phyloP scores from a whole-genome alignment of 2,888 invertebrate species.

The Oxycera nigricornis region DNA sequence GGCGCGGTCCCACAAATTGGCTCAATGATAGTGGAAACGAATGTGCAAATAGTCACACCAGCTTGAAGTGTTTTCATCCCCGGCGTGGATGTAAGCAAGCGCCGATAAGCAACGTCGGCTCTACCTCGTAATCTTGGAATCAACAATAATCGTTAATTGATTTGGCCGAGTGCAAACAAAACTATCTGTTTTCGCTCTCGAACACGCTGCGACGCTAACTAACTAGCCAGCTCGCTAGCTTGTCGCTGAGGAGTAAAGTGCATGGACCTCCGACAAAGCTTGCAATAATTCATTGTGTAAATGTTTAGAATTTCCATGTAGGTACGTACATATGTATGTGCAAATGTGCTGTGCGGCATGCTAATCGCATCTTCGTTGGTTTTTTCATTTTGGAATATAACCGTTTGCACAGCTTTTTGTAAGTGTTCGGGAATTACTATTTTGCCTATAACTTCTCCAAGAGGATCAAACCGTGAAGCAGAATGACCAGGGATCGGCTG shows the following conservation, averaged over 20 bases:
- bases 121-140: conserved; percentile 30
- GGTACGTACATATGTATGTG: not conserved
- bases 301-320: too few species aligned
- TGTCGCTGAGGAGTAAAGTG: not conserved
- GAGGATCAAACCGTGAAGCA: too few species aligned
- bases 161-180: conserved; percentile 3
- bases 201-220: not conserved
- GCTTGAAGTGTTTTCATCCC: not conserved
- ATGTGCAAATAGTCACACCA: not conserved
- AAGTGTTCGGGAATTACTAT: too few species aligned
- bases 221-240: too few species aligned
- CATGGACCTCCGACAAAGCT: not conserved
- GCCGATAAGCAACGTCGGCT: conserved; percentile 16
- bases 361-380: not conserved
- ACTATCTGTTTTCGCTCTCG: not conserved
- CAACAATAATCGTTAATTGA: conserved; percentile 24
- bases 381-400: too few species aligned
- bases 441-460: too few species aligned
- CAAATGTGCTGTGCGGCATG: not conserved
- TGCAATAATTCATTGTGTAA: not conserved
- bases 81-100: not conserved
- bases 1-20: too few species aligned
- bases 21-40: not conserved
- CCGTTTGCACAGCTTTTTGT: too few species aligned
- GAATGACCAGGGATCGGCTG: conserved; percentile 37